Evolutionary conservation across 2,888 invertebrate species (phyloP), one percentile per base, ranked within the genome.

Genomic region (Agriopis aurantiaria): DNA sequence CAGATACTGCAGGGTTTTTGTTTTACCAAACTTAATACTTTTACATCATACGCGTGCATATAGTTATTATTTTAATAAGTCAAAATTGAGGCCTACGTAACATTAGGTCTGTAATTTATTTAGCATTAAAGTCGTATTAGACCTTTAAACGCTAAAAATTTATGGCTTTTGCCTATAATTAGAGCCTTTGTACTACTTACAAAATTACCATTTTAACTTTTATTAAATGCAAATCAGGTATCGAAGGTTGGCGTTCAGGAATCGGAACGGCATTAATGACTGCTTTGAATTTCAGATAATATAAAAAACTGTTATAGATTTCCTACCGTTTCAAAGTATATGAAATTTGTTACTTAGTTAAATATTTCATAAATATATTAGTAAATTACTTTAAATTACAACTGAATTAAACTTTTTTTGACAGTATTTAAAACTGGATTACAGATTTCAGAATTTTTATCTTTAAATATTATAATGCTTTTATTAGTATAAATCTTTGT

Each of bases 201-300:
- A n/a, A 53, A 68, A 69, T 71, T 69, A 51, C 10, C 68, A 67
- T 71, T 67, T 66, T 57, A 64, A 57, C 66, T 63, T 64, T 65
- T 48, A 73, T 68, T 67, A 65, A 69, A 75, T 73, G 69, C 56
- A 66, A 71, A 73, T 2, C 55, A 55, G 40, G 55, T 55, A 55
- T 55, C 40, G 55, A 55, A 12, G 55, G 55, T 55, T 33, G 23
- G 23, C 51, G 17, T 11, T n/a, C 2, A 12, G n/a, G n/a, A 55
- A 40, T n/a, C n/a, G 55, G n/a, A 7, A 40, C 40, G 33, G 41
- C 11, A 33, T 12, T 10, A n/a, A n/a, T 11, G n/a, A 11, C 11
- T 33, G n/a, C 55, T 40, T 33, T 6, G 12, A 33, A 33, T 71
- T 5, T n/a, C 6, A 40, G 14, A 7, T 14, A 8, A 51, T 14